Evolutionary conservation across 2,113 vertebrate genomes (phyloP).

Genomic region (Ranitomeya imitator): DNA sequence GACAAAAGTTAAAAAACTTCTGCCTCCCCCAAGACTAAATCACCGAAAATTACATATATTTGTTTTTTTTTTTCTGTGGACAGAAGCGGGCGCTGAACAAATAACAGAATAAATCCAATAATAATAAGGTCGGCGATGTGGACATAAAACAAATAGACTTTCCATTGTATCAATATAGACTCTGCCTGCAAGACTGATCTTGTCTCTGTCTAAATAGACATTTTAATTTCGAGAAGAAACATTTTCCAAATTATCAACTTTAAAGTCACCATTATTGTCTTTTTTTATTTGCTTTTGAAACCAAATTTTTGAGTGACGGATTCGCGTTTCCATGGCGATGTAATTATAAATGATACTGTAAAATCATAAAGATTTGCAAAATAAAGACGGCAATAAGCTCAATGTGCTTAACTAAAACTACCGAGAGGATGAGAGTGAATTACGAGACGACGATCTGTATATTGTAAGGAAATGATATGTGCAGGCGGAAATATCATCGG

Average conservation of each 20-base stretch:
- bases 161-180: conserved; percentile 17
- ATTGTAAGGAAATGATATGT: background rate
- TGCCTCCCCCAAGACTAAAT: background rate
- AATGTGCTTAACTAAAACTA: conserved; percentile 15
- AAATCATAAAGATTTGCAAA: conserved; percentile 27
- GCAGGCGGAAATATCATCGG: background rate
- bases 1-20: background rate
- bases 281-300: conserved; percentile 37
- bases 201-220: conserved; percentile 18
- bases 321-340: conserved; percentile 2
- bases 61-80: background rate
- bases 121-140: conserved; percentile 21
- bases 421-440: background rate
- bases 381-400: background rate
- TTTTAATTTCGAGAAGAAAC: conserved; percentile 30
- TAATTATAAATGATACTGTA: conserved; percentile 14
- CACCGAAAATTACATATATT: background rate
- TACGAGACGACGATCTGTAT: background rate
- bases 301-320: background rate
- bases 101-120: background rate
- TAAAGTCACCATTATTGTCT: conserved; percentile 36
- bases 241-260: conserved; percentile 32
- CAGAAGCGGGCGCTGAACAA: background rate
- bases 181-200: background rate
- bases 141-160: conserved; percentile 15